Conservation (phyloP, 2,113 vertebrate species). For the Melanocharis versteri region DNA sequence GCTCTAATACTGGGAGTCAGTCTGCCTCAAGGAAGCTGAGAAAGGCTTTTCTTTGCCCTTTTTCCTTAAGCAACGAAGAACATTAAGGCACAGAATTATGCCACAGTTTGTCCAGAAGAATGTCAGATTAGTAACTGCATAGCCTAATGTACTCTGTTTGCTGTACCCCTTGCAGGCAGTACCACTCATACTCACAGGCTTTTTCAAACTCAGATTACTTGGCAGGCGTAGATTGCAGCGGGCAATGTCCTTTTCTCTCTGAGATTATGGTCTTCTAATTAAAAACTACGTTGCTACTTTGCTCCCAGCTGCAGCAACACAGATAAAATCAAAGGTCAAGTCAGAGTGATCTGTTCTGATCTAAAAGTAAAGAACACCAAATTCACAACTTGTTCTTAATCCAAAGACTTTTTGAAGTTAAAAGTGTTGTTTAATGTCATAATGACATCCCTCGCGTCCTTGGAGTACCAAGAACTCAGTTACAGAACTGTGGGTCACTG, state of each 20-base stretch:
- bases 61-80: not conserved
- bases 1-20: not conserved
- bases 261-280: not conserved
- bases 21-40: not conserved
- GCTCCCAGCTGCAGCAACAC: not conserved
- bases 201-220: not conserved
- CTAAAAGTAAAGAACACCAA: not conserved
- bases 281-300: not conserved
- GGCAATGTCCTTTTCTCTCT: not conserved
- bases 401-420: not conserved
- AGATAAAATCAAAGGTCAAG: not conserved
- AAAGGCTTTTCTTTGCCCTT: not conserved
- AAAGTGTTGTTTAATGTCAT: not conserved
- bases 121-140: constrained; percentile 4
- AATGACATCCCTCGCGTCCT: not conserved
- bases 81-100: constrained; percentile 1
- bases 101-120: constrained; percentile 12
- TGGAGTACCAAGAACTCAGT: not conserved
- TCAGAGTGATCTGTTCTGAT: not conserved
- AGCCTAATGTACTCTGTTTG: not conserved
- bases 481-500: not conserved
- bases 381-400: not conserved
- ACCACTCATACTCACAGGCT: not conserved
- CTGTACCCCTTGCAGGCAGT: not conserved
- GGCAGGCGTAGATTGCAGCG: not conserved